Evolutionary conservation across 2,888 invertebrate genomes (phyloP).

Genomic region (Orthonevra nobilis): DNA sequence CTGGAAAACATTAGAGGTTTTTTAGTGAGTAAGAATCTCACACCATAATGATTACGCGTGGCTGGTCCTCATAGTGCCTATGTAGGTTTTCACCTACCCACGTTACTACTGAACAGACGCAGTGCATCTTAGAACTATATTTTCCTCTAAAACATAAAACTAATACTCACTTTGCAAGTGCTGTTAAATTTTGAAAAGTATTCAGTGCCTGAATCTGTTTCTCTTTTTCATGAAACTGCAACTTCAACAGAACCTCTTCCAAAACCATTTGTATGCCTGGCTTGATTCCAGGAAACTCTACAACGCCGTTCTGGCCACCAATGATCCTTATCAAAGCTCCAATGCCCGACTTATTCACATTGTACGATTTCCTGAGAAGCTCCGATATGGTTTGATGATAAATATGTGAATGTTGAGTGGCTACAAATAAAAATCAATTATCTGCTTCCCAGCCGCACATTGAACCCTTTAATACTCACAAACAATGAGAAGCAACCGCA

Average conservation of each 20-base stretch:
- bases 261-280: slow-evolving; percentile 78
- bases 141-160: too few species aligned
- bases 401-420: slow-evolving; percentile 78
- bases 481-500: slow-evolving; percentile 82
- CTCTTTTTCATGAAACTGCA: slow-evolving; percentile 76
- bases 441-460: neutral
- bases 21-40: too few species aligned
- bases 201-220: slow-evolving; percentile 78
- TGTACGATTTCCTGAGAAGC: slow-evolving; percentile 76
- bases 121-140: too few species aligned
- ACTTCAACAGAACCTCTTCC: slow-evolving; percentile 77
- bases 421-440: slow-evolving; percentile 72
- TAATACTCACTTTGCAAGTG: slow-evolving; percentile 78
- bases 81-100: too few species aligned
- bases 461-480: slow-evolving; percentile 79
- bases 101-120: too few species aligned
- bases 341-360: slow-evolving; percentile 74
- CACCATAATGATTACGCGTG: too few species aligned
- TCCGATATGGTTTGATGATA: slow-evolving; percentile 80
- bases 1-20: too few species aligned
- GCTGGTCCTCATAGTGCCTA: too few species aligned
- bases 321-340: slow-evolving; percentile 78
- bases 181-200: slow-evolving; percentile 80
- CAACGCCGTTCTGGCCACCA: slow-evolving; percentile 77
- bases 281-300: slow-evolving; percentile 77